Evolutionary conservation across 2,113 vertebrate species (phyloP).

Genomic region (Strix uralensis): DNA sequence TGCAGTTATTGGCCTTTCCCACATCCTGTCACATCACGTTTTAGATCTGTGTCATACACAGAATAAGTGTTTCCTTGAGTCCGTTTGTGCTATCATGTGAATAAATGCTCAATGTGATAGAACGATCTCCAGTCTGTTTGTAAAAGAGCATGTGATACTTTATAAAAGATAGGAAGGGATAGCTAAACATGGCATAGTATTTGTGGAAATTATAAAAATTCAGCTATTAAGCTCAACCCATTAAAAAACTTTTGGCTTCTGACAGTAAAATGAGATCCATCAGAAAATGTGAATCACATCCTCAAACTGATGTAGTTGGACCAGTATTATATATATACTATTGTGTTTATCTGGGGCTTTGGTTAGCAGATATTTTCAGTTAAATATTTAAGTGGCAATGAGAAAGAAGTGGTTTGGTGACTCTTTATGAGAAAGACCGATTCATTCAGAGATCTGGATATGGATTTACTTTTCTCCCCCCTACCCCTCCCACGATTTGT

Average conservation of each 20-base stretch:
- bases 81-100: not conserved
- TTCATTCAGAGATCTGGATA: not conserved
- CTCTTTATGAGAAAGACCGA: not conserved
- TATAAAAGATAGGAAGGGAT: not conserved
- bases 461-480: not conserved
- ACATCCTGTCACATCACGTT: not conserved
- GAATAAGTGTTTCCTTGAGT: not conserved
- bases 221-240: not conserved
- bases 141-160: not conserved
- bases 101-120: not conserved
- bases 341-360: not conserved
- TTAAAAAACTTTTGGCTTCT: not conserved
- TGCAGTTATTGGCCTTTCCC: not conserved
- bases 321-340: not conserved
- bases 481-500: not conserved
- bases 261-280: not conserved
- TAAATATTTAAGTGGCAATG: not conserved
- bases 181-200: not conserved
- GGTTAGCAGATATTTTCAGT: not conserved
- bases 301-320: not conserved
- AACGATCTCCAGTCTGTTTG: not conserved
- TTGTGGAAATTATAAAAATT: not conserved
- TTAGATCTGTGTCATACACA: not conserved
- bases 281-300: not conserved
- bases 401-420: not conserved